phyloP scores from a whole-genome alignment of 2,888 invertebrate genomes.

The Drosophila mimica region DNA sequence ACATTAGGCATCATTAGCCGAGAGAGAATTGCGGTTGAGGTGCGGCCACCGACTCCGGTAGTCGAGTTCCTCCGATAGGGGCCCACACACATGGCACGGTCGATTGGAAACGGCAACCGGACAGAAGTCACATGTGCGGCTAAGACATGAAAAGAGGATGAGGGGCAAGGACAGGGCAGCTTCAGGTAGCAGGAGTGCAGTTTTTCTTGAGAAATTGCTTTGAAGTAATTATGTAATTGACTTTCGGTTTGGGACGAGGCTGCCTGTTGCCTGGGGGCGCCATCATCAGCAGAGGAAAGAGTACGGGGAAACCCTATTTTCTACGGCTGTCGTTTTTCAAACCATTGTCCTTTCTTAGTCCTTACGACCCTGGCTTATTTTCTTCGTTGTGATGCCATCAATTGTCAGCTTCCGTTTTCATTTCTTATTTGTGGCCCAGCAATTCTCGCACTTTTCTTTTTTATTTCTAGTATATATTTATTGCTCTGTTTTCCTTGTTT shows the following conservation, averaged over 20 bases:
- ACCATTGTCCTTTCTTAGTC: constrained; percentile 53
- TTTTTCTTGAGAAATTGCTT: constrained; percentile 69
- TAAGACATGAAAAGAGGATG: constrained; percentile 5
- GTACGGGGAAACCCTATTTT: constrained; percentile 24
- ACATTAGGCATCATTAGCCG: constrained; percentile 72
- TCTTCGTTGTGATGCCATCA: constrained; percentile 50
- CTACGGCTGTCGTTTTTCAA: constrained; percentile 60
- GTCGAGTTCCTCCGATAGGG: constrained; percentile 24
- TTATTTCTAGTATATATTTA: constrained; percentile 26
- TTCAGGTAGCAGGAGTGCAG: constrained; percentile 51
- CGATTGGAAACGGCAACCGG: constrained; percentile 13
- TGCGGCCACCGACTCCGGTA: constrained; percentile 51
- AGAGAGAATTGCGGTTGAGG: constrained; percentile 59
- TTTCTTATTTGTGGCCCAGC: constrained; percentile 52
- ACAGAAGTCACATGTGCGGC: constrained; percentile 37
- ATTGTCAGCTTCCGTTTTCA: constrained; percentile 75
- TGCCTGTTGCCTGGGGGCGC: constrained; percentile 53
- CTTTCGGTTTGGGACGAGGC: constrained; percentile 48
- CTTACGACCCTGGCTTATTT: constrained; percentile 23
- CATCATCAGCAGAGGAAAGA: constrained; percentile 34
- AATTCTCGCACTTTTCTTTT: constrained; percentile 18
- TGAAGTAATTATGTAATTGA: constrained; percentile 77
- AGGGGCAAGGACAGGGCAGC: constrained; percentile 17
- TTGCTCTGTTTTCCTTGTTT: constrained; percentile 23
- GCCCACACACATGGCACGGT: constrained; percentile 54